Base-by-base conservation (phyloP, 2,113 vertebrate genomes). In the Halichoeres trimaculatus region DNA sequence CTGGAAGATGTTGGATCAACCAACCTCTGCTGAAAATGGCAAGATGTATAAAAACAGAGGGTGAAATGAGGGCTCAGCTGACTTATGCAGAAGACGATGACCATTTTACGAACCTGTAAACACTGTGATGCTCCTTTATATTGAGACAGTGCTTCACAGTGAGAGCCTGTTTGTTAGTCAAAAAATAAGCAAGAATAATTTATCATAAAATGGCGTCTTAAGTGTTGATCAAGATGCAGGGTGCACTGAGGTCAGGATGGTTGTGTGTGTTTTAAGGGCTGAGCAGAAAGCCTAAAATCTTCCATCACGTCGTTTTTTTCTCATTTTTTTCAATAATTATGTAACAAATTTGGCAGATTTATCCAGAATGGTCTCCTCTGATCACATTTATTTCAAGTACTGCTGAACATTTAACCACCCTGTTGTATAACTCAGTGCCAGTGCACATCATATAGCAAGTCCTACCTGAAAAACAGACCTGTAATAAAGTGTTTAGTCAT, bases 241-340 rank as follows among this genome's bases (percentile, higher is more conserved):
- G 52, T 41, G 36, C 1, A 17, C 50, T 50, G 52, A 66, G 70
- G 47, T 74, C 57, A 69, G 23, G 69, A 68, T 23, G 10, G 1
- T 10, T 34, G 55, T 56, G 34, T 43, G 67, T 74, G 51, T 36
- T 52, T 38, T 63, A 71, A 0, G n/a, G 17, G 23, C 36, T n/a
- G 23, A 59, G 62, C 70, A 66, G 36, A 2, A 11, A 30, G 30
- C 10, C 51, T 59, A 11, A 72, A 70, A 60, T 64, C 17, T n/a
- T 54, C 71, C 43, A 10, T 64, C 51, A 35, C 71, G 77, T 0
- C 56, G 10, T 20, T 80, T 70, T 84, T 70, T 75, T 8, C 0
- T 79, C 69, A 4, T 30, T 30, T 87, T 73, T 87, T 81, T 77
- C 75, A 66, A 73, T 53, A 74, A 55, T 81, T 74, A 78, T 10